Percentiles rank a stretch among this genome's conserved stretches.
Evolutionary conservation across 2,797 vertebrate genomes (phyloP).

Genomic region (Scyliorhinus canicula): DNA sequence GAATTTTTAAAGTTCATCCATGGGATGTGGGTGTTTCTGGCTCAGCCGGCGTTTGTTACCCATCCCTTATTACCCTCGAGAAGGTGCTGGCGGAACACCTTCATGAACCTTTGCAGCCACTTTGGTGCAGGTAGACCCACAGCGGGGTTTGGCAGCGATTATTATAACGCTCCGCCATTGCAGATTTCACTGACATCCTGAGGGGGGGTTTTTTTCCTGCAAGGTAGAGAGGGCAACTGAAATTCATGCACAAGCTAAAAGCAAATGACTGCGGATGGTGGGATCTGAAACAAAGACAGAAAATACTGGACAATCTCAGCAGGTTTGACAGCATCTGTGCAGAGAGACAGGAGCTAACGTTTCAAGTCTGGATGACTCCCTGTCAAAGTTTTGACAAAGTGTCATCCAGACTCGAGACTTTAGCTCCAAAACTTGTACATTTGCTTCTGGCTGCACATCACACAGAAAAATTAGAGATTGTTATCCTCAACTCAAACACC

Average conservation of each 20-base stretch:
- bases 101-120: not conserved
- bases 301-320: no score
- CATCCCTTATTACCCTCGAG: not conserved
- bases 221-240: not conserved
- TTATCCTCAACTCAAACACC: not conserved
- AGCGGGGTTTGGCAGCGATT: not conserved
- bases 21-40: not conserved
- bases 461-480: not conserved
- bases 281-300: no score
- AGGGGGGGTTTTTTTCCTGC: not conserved
- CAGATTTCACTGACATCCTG: not conserved
- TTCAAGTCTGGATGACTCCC: no score
- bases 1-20: not conserved
- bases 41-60: not conserved
- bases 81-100: not conserved
- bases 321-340: no score
- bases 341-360: no score
- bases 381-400: no score
- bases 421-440: not conserved
- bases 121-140: no score
- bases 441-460: constrained; percentile 1
- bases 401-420: no score
- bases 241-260: no score
- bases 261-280: no score
- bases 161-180: no score